Percentiles rank a stretch among this genome's conserved stretches.
These are phyloP conservation scores for Dinoponera quadriceps DNA, from an alignment of 1,140 invertebrate genomes.

Conservation along the genomic window DNA sequence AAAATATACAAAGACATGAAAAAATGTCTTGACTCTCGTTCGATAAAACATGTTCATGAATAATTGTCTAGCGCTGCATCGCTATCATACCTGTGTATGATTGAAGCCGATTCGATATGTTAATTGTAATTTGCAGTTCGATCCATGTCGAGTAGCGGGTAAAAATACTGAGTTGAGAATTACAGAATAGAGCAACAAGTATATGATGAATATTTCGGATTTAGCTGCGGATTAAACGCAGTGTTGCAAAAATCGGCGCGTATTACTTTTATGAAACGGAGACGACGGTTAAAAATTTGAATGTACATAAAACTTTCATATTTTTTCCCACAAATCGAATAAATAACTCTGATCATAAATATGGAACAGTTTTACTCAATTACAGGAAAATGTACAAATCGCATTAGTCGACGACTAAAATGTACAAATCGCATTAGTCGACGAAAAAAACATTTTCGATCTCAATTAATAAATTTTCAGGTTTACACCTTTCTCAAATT, in stretches of 20 bases:
- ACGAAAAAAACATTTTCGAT: too few species aligned
- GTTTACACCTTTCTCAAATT: too few species aligned
- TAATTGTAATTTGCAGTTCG: constrained; percentile 41
- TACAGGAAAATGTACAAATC: not conserved
- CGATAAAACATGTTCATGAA: constrained; percentile 85
- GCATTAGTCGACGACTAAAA: too few species aligned
- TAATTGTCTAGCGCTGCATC: constrained; percentile 82
- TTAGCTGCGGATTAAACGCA: not conserved
- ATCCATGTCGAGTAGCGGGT: constrained; percentile 11
- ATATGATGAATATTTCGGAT: constrained; percentile 31
- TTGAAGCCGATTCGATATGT: constrained; percentile 67
- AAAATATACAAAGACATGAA: constrained; percentile 86
- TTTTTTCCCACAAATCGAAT: not conserved
- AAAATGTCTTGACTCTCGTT: constrained; percentile 86
- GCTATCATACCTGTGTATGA: constrained; percentile 64
- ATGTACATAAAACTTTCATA: not conserved
- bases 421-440: too few species aligned
- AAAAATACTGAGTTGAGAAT: constrained; percentile 9
- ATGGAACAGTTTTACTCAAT: not conserved
- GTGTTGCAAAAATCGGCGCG: not conserved
- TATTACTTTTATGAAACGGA: constrained; percentile 19
- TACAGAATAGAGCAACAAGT: constrained; percentile 11
- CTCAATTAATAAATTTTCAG: too few species aligned
- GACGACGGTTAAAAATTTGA: not conserved
- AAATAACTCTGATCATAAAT: not conserved